These are phyloP conservation scores for Catocala nupta DNA, from an alignment of 2,888 invertebrate species.

Conservation along the genomic window DNA sequence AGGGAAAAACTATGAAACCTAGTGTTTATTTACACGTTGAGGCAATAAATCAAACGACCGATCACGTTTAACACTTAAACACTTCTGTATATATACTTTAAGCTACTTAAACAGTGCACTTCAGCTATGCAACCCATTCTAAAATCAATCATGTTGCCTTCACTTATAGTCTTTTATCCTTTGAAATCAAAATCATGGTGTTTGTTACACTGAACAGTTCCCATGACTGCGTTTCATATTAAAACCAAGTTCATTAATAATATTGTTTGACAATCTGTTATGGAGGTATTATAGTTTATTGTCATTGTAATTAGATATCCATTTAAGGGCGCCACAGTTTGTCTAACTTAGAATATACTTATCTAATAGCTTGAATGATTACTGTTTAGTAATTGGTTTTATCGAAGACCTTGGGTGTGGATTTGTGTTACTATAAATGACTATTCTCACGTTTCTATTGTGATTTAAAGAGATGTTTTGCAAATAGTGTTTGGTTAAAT, in stretches of 20 bases:
- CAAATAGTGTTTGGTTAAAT: neutral
- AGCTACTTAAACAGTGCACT: neutral
- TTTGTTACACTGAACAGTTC: conserved; percentile 31
- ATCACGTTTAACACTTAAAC: conserved; percentile 4
- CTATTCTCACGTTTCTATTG: neutral
- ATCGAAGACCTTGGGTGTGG: conserved; percentile 41
- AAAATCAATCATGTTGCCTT: conserved; percentile 20
- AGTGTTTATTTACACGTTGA: conserved; percentile 2
- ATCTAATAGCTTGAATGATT: conserved; percentile 13
- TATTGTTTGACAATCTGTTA: conserved; percentile 34
- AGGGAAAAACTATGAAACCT: neutral
- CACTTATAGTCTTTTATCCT: conserved; percentile 16
- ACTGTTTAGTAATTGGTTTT: conserved; percentile 32
- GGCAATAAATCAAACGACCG: neutral
- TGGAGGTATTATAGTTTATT: conserved; percentile 42
- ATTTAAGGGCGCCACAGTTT: conserved; percentile 25
- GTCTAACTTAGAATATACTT: conserved; percentile 21
- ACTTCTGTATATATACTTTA: neutral
- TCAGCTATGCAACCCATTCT: conserved; percentile 10
- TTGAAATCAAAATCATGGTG: neutral
- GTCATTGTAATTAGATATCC: conserved; percentile 46
- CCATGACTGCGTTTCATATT: conserved; percentile 38
- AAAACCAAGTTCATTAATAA: conserved; percentile 37
- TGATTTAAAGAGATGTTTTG: neutral
- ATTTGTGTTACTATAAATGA: conserved; percentile 33